Evolutionary conservation across 2,797 vertebrate genomes (phyloP), one percentile per base, ranked within the genome.

Genomic region (Caiman crocodilus): DNA sequence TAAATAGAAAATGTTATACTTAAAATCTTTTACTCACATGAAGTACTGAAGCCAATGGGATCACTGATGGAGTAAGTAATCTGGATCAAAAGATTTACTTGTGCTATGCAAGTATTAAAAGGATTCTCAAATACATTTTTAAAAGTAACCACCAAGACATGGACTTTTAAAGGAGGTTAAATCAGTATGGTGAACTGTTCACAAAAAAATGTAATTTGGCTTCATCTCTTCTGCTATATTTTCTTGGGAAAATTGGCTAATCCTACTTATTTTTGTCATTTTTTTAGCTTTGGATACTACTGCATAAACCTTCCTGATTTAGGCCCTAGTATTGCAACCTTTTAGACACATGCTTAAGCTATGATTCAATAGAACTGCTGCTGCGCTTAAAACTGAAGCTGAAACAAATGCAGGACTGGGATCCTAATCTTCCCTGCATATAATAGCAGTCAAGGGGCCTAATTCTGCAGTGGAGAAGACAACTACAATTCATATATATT

Each of bases 11-110:
- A 2, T 21, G 8, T 0, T 0, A 79, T 23, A 6, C 2, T 57
- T 74, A 76, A 17, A 15, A 18, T 18, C n/a, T 67, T 67, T 18
- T 32, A 32, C 65, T 32, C 65, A 67, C n/a, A 67, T 17, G 18
- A 26, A 30, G 64, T 7, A 67, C n/a, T 67, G n/a, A 67, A 67
- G n/a, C 20, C n/a, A 67, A 30, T 12, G n/a, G 64, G 64, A 30
- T 67, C 65, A 67, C 16, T 32, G n/a, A 61, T 6, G 16, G 6
- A 42, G 6, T 0, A 32, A 50, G 32, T 57, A 61, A 14, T 17
- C 65, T 32, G 30, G 65, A 17, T 21, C 50, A 2, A 81, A 0
- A 0, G 20, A 11, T 30, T 57, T 56, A 14, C 42, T 20, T 50
- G 9, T 81, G 3, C 8, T 21, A 67, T 3, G n/a, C 17, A 56